A percentile compares a stretch with the other conserved stretches of the same genome.
These are phyloP conservation scores for Pherbina coryleti DNA, from an alignment of 2,888 invertebrate species.

Conservation along the genomic window DNA sequence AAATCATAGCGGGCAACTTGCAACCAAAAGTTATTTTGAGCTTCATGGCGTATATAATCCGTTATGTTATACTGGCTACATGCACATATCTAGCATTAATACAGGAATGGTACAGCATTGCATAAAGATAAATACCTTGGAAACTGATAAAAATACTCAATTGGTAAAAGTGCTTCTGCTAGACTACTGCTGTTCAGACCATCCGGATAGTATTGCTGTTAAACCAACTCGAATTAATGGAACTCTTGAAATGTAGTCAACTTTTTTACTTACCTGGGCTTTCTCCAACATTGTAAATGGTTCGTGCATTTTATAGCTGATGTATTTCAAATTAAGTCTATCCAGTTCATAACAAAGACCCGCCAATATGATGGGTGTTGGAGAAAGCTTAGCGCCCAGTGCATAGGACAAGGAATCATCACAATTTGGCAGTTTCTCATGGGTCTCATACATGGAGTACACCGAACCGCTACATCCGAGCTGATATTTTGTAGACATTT, in stretches of 20 bases:
- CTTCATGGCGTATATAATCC: background rate
- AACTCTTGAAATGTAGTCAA: background rate
- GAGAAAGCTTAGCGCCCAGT: background rate
- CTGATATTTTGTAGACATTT: background rate
- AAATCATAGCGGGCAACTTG: slow-evolving; percentile 27
- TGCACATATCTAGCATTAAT: background rate
- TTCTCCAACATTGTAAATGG: background rate
- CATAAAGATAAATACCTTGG: background rate
- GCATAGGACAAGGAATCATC: background rate
- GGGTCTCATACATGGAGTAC: slow-evolving; percentile 7
- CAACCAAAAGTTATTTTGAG: slow-evolving; percentile 21
- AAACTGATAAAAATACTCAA: background rate
- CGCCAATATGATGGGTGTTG: slow-evolving; percentile 19
- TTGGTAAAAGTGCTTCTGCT: background rate
- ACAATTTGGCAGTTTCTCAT: background rate
- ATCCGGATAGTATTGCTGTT: background rate
- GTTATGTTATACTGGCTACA: background rate
- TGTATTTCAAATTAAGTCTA: background rate
- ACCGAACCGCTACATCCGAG: background rate
- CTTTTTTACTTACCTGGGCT: background rate
- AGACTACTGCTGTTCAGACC: background rate
- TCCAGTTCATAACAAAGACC: slow-evolving; percentile 25
- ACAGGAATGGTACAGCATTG: background rate
- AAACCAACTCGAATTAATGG: background rate
- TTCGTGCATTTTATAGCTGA: slow-evolving; percentile 8